A percentile compares a stretch with the other conserved stretches of the same genome.
Evolutionary conservation across 2,888 invertebrate species (phyloP).

Genomic region (Andrena camellia): DNA sequence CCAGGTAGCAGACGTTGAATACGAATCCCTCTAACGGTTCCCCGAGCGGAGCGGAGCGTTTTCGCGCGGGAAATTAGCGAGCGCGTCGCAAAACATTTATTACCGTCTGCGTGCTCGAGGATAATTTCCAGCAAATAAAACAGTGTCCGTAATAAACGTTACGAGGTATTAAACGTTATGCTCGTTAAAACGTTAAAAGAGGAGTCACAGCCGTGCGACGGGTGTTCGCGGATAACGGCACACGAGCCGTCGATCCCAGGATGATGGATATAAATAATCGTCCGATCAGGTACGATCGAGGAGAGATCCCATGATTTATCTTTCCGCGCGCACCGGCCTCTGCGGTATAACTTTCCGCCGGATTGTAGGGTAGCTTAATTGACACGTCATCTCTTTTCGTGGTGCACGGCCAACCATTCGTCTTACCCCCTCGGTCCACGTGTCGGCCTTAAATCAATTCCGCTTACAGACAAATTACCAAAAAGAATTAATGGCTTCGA

Average conservation of each 20-base stretch:
- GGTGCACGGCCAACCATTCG: constrained; percentile 63
- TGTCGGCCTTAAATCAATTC: constrained; percentile 77
- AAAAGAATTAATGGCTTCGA: constrained; percentile 74
- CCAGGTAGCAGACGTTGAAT: constrained; percentile 56
- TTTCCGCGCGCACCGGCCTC: constrained; percentile 41
- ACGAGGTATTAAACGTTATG: constrained; percentile 11
- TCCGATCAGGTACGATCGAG: constrained; percentile 50
- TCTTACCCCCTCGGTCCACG: constrained; percentile 69
- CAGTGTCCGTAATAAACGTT: constrained; percentile 8
- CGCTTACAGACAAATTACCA: constrained; percentile 71
- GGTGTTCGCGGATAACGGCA: constrained; percentile 29
- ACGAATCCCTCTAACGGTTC: constrained; percentile 49
- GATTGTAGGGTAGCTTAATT: constrained; percentile 74
- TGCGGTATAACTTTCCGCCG: constrained; percentile 59
- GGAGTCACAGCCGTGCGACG: not conserved
- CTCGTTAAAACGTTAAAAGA: constrained; percentile 25
- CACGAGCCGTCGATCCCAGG: constrained; percentile 29
- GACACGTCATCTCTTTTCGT: constrained; percentile 73
- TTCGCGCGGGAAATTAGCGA: constrained; percentile 35
- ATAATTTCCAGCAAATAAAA: constrained; percentile 10
- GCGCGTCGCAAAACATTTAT: constrained; percentile 13
- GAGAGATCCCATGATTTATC: constrained; percentile 65
- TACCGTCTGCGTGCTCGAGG: constrained; percentile 9
- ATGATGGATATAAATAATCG: constrained; percentile 63
- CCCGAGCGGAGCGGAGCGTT: not conserved